A percentile compares a stretch with the other conserved stretches of the same genome.
phyloP scores from a whole-genome alignment of 2,797 vertebrate genomes.

The Apogon hyalosoma region DNA sequence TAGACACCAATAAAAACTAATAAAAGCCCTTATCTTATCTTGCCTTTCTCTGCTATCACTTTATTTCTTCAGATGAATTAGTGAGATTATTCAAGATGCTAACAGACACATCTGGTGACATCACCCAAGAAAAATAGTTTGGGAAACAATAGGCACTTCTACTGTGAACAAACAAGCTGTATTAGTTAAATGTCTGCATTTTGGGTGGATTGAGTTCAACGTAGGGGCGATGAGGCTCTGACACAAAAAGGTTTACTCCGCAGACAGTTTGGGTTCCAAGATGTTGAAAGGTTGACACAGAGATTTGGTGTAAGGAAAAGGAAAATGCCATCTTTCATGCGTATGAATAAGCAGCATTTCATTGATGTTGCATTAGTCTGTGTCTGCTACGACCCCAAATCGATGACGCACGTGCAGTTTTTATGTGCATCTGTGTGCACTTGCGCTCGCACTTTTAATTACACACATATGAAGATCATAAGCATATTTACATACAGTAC shows the following conservation, averaged over 20 bases:
- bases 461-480: slow-evolving; percentile 40
- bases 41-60: slow-evolving; percentile 23
- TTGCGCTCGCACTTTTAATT: slow-evolving; percentile 21
- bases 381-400: slow-evolving; percentile 19
- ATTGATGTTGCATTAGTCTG: slow-evolving; percentile 8
- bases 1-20: slow-evolving; percentile 51
- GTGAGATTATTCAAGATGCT: slow-evolving; percentile 32
- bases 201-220: slow-evolving; percentile 35
- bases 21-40: slow-evolving; percentile 51
- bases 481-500: slow-evolving; percentile 48
- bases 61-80: slow-evolving; percentile 37
- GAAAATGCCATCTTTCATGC: slow-evolving; percentile 26
- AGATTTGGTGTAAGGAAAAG: slow-evolving; percentile 16
- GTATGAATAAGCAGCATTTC: slow-evolving; percentile 13
- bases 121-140: slow-evolving; percentile 44
- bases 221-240: slow-evolving; percentile 22
- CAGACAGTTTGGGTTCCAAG: slow-evolving; percentile 49
- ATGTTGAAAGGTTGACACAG: slow-evolving; percentile 27
- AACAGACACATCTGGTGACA: slow-evolving; percentile 46
- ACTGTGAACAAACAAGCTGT: slow-evolving; percentile 55
- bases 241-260: slow-evolving; percentile 35
- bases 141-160: slow-evolving; percentile 47
- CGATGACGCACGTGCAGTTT: slow-evolving; percentile 8
- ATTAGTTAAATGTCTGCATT: slow-evolving; percentile 17
- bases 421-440: slow-evolving; percentile 5